A percentile compares a stretch with the other conserved stretches of the same genome.
Conservation (phyloP, 2,113 vertebrate genomes). For the Gadus chalcogrammus region DNA sequence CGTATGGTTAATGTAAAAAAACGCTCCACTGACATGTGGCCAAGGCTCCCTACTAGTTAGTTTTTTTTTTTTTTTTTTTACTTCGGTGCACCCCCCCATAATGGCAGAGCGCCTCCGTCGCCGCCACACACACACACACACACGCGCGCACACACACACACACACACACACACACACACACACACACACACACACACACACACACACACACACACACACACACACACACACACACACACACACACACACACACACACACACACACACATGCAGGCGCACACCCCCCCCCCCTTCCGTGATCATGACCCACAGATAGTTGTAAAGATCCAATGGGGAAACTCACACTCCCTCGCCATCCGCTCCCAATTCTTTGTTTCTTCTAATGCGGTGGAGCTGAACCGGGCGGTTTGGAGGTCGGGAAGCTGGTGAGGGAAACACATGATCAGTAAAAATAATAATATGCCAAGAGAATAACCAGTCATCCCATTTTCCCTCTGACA, state of each 20-base stretch:
- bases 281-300: constrained; percentile 18
- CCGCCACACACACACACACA: too few relatives aligned
- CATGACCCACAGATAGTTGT: constrained; percentile 35
- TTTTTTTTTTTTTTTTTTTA: constrained; percentile 36
- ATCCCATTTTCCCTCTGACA: constrained; percentile 60
- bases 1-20: constrained; percentile 70
- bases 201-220: too few relatives aligned
- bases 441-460: constrained; percentile 74
- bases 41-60: constrained; percentile 42
- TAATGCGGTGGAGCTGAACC: constrained; percentile 49
- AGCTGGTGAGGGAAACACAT: constrained; percentile 57
- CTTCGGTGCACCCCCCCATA: background rate
- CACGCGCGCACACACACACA: too few relatives aligned
- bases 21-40: constrained; percentile 55
- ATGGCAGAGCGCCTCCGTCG: too few relatives aligned
- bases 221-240: too few relatives aligned
- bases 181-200: too few relatives aligned
- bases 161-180: too few relatives aligned
- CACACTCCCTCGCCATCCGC: constrained; percentile 54
- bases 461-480: constrained; percentile 70
- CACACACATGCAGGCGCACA: background rate
- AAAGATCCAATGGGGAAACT: constrained; percentile 44
- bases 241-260: too few relatives aligned
- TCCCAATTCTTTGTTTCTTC: constrained; percentile 56
- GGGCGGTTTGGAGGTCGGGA: constrained; percentile 55